A percentile compares a stretch with the other conserved stretches of the same genome.
Conservation (phyloP, 2,113 vertebrate species). For the Eupsittula cactorum region DNA sequence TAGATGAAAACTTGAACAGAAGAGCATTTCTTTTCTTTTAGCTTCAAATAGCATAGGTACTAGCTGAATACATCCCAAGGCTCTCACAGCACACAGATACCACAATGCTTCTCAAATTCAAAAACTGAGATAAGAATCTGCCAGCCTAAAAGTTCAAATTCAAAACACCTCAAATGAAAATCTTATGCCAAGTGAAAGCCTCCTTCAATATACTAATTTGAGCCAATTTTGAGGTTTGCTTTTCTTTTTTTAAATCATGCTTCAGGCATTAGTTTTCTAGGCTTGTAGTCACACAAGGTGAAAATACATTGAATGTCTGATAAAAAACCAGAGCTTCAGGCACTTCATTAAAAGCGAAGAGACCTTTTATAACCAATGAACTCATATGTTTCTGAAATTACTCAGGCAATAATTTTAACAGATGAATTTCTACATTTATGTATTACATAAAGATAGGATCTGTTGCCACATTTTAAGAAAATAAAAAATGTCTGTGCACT, state of each 20-base stretch:
- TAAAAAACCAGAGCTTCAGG: background rate
- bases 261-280: background rate
- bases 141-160: background rate
- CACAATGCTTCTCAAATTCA: background rate
- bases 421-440: background rate
- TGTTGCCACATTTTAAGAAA: background rate
- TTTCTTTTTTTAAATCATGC: background rate
- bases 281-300: background rate
- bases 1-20: constrained; percentile 15
- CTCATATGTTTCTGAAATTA: background rate
- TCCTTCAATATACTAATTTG: background rate
- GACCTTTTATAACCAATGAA: background rate
- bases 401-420: background rate
- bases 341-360: background rate
- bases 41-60: background rate
- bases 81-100: background rate
- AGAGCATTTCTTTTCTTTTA: background rate
- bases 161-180: background rate
- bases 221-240: background rate
- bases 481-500: background rate
- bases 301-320: background rate
- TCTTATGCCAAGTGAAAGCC: background rate
- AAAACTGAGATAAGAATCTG: background rate
- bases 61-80: background rate
- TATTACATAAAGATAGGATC: background rate